A percentile compares a stretch with the other conserved stretches of the same genome.
Evolutionary conservation across 1,140 invertebrate genomes (phyloP).

Genomic region (Drosophila miranda): DNA sequence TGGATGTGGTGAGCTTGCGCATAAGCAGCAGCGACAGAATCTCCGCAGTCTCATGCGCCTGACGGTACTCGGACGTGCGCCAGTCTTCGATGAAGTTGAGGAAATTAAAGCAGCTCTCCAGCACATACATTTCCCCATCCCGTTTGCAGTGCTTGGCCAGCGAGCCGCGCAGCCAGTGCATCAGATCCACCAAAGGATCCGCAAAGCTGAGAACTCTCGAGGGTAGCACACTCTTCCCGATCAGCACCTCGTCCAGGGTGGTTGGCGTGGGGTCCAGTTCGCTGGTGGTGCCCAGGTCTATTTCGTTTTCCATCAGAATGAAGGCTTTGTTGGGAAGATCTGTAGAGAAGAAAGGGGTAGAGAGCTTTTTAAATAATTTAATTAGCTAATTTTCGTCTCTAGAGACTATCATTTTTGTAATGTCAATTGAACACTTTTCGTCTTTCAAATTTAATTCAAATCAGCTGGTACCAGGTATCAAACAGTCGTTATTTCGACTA

Average conservation of each 20-base stretch:
- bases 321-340: slow-evolving; percentile 70
- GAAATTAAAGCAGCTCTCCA: slow-evolving; percentile 74
- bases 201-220: slow-evolving; percentile 69
- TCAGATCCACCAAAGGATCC: slow-evolving; percentile 62
- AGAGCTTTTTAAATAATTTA: not conserved
- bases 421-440: too few relatives aligned
- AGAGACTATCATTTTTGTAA: too few relatives aligned
- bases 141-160: slow-evolving; percentile 72
- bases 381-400: too few relatives aligned
- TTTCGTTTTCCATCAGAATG: slow-evolving; percentile 76
- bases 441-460: too few relatives aligned
- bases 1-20: slow-evolving; percentile 58
- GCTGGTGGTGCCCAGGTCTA: slow-evolving; percentile 53
- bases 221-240: slow-evolving; percentile 65
- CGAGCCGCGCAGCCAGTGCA: slow-evolving; percentile 72
- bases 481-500: not conserved
- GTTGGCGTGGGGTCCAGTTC: slow-evolving; percentile 53
- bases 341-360: slow-evolving; percentile 2
- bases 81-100: slow-evolving; percentile 77
- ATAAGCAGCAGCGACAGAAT: slow-evolving; percentile 61
- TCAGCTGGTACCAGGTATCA: not conserved
- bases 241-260: slow-evolving; percentile 61
- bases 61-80: slow-evolving; percentile 60
- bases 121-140: slow-evolving; percentile 57
- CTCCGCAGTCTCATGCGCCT: slow-evolving; percentile 49